Base-by-base conservation (phyloP, 2,888 invertebrate genomes). In the Epiblema foenella region DNA sequence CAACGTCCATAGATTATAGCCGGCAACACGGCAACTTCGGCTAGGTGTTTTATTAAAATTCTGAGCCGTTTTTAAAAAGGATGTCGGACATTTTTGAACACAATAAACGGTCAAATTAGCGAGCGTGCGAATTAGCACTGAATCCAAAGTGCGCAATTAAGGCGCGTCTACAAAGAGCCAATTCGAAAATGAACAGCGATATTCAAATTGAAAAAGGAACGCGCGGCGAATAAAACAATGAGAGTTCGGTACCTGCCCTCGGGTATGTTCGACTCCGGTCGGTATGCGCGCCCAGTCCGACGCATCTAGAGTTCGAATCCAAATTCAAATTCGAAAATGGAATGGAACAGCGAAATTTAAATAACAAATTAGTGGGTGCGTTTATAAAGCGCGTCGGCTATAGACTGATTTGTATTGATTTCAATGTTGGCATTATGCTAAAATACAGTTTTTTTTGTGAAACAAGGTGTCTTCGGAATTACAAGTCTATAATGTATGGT, bases 151-250 rank as follows among this genome's bases (percentile, higher is more conserved):
- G 87, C 91, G 88, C 87, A 89, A 92, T 93, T 92, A 91, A 87
- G 84, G 85, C 85, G 83, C 88, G 87, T 88, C 90, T 89, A 90
- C 90, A 89, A 87, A 89, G 88, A 88, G 88, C 87, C 88, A 86
- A 90, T 90, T 87, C 87, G 87, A 90, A 90, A 91, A 91, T 90
- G 89, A 91, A 90, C 90, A 88, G 87, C 89, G 89, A 88, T 91
- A 90, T 92, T 93, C 89, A 91, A 92, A 93, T 93, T 92, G 90
- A 89, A 91, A 91, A 88, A 87, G 88, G 86, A 83, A 92, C 93
- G 93, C 90, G 89, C 76, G 74, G 77, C 83, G 93, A 91, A 93
- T 93, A 86, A 90, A 87, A 89, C 90, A 89, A 90, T 89, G 88
- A 84, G 86, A 66, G 66, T 62, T 65, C 56, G 56, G 71, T 74